A percentile compares a stretch with the other conserved stretches of the same genome.
These are phyloP conservation scores for Stictocephala bisonia DNA, from an alignment of 2,888 invertebrate species.

Conservation along the genomic window DNA sequence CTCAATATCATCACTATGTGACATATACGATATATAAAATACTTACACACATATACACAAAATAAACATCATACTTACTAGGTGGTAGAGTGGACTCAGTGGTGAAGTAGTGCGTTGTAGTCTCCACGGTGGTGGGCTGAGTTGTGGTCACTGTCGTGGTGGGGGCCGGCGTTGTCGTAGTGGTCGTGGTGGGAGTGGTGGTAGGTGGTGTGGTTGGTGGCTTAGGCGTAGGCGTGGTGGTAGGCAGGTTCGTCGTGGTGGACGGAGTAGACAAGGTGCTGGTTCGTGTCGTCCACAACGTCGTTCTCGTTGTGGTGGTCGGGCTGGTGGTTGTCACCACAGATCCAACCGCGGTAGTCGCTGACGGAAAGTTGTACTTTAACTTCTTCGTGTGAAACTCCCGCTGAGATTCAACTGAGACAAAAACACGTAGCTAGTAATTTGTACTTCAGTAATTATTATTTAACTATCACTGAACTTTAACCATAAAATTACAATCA, in stretches of 20 bases:
- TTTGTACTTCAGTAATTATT: too few relatives aligned
- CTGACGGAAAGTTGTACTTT: constrained; percentile 55
- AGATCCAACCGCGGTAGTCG: constrained; percentile 64
- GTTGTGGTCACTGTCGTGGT: constrained; percentile 56
- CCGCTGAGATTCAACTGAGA: constrained; percentile 86
- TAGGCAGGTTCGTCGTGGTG: constrained; percentile 51
- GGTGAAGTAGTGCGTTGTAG: constrained; percentile 60
- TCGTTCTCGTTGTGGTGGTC: constrained; percentile 57
- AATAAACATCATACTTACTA: constrained; percentile 68
- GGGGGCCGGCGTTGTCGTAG: constrained; percentile 57
- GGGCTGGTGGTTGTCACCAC: constrained; percentile 61
- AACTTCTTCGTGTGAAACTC: constrained; percentile 78
- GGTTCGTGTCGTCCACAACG: constrained; percentile 60
- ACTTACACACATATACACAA: too few relatives aligned
- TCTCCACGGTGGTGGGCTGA: constrained; percentile 64
- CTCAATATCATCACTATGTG: too few relatives aligned
- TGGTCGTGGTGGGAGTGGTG: constrained; percentile 63
- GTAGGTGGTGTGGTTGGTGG: constrained; percentile 53
- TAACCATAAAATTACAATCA: not conserved
- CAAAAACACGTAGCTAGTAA: too few relatives aligned
- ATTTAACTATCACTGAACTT: too few relatives aligned
- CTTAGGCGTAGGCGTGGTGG: constrained; percentile 47
- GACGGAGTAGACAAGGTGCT: constrained; percentile 64
- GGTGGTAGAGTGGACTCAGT: constrained; percentile 69
- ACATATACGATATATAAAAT: too few relatives aligned